Evolutionary conservation across 2,888 invertebrate species (phyloP).

Genomic region (Leptinotarsa peninsularis): DNA sequence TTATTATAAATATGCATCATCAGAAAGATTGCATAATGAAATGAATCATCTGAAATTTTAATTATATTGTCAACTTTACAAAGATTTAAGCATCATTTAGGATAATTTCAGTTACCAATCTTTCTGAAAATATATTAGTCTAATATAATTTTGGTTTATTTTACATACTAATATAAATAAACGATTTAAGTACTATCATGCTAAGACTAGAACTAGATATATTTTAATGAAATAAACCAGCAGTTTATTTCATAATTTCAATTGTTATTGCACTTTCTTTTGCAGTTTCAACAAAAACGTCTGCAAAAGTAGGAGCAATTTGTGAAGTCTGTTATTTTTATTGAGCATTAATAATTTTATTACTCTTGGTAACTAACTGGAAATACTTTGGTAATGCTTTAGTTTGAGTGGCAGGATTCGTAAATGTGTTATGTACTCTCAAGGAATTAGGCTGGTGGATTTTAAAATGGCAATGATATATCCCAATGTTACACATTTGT

Average conservation of each 20-base stretch:
- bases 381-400: slow-evolving; percentile 48
- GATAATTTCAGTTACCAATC: slow-evolving; percentile 20
- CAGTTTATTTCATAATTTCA: slow-evolving; percentile 29
- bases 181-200: slow-evolving; percentile 46
- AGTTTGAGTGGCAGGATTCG: background rate
- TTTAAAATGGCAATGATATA: background rate
- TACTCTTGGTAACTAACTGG: slow-evolving; percentile 57
- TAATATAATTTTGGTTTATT: slow-evolving; percentile 36
- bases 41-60: slow-evolving; percentile 9
- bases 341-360: slow-evolving; percentile 60
- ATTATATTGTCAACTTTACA: slow-evolving; percentile 14
- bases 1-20: slow-evolving; percentile 25
- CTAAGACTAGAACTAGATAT: slow-evolving; percentile 53
- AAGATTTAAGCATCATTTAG: slow-evolving; percentile 2
- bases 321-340: slow-evolving; percentile 58
- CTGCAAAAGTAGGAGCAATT: slow-evolving; percentile 64
- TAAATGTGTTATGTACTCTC: background rate
- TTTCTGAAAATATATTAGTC: slow-evolving; percentile 28
- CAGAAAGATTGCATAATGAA: slow-evolving; percentile 24
- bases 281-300: slow-evolving; percentile 63
- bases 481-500: background rate
- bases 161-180: slow-evolving; percentile 45
- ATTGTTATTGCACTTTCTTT: slow-evolving; percentile 63
- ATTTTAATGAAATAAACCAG: slow-evolving; percentile 35
- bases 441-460: background rate